These are phyloP conservation scores for Poicephalus gulielmi DNA, from an alignment of 2,113 vertebrate genomes.

Conservation along the genomic window DNA sequence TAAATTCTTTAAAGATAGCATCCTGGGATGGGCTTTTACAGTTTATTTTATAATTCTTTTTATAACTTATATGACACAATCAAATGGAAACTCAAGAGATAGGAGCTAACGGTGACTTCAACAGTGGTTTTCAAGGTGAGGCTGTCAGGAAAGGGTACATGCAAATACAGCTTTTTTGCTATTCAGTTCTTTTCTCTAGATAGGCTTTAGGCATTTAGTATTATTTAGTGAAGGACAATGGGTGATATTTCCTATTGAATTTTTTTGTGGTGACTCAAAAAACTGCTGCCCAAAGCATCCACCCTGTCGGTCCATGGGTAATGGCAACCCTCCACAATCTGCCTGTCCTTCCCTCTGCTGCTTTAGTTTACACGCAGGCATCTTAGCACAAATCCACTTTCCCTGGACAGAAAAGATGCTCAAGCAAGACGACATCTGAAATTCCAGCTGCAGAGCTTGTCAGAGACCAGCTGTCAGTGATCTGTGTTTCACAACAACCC, in stretches of 20 bases:
- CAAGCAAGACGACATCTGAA: not conserved
- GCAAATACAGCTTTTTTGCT: not conserved
- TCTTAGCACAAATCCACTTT: not conserved
- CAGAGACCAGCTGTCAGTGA: not conserved
- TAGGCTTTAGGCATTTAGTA: not conserved
- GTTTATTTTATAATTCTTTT: conserved; percentile 16
- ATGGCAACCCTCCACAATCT: not conserved
- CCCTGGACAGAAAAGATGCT: not conserved
- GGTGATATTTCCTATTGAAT: not conserved
- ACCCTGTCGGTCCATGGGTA: not conserved
- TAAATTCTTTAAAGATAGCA: not conserved
- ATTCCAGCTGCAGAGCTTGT: not conserved
- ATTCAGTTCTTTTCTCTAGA: not conserved
- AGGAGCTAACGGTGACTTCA: not conserved
- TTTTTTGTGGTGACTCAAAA: not conserved
- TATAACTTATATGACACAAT: conserved; percentile 1
- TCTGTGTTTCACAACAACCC: not conserved
- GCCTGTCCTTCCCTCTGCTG: not conserved
- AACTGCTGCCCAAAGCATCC: not conserved
- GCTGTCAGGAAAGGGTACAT: not conserved
- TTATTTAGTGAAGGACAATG: not conserved
- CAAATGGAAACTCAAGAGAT: not conserved
- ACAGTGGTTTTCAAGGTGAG: not conserved
- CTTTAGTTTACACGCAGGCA: not conserved
- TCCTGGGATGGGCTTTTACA: not conserved